These are phyloP conservation scores for Ctena decussata DNA, from an alignment of 2,888 invertebrate species.

Conservation along the genomic window DNA sequence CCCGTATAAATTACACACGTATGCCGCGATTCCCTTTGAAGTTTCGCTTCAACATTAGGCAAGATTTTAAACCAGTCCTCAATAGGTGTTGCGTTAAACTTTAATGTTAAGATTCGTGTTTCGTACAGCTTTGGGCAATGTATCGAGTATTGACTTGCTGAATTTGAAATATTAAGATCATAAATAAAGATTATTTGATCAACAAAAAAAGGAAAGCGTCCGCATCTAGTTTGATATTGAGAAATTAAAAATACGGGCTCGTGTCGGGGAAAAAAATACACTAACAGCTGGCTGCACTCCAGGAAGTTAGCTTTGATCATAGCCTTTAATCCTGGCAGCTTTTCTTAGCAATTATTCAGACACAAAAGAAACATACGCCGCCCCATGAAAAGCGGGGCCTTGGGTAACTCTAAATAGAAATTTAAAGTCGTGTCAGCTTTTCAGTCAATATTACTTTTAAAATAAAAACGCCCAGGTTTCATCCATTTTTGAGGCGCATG, in stretches of 20 bases:
- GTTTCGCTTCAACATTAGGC: constrained; percentile 69
- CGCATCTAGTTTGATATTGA: too few relatives aligned
- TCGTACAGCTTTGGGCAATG: not conserved
- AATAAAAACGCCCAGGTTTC: not conserved
- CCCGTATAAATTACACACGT: constrained; percentile 79
- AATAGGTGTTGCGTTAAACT: not conserved
- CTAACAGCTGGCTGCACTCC: constrained; percentile 41
- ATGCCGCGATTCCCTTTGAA: constrained; percentile 76
- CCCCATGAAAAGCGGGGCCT: too few relatives aligned
- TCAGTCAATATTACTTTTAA: not conserved
- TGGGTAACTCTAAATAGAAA: not conserved
- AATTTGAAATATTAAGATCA: too few relatives aligned
- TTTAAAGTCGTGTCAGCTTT: not conserved
- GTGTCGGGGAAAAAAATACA: not conserved
- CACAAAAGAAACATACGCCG: constrained; percentile 50
- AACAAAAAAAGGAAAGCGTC: too few relatives aligned
- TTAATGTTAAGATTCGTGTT: not conserved
- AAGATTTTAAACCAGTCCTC: constrained; percentile 65
- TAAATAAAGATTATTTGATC: too few relatives aligned
- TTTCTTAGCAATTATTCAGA: constrained; percentile 55
- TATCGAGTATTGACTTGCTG: too few relatives aligned
- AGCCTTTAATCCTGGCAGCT: constrained; percentile 45
- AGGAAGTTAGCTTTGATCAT: constrained; percentile 54
- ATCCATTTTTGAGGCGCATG: too few relatives aligned
- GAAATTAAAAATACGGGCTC: too few relatives aligned